These are phyloP conservation scores for Notocelia uddmanniana DNA, from an alignment of 2,888 invertebrate genomes.

Conservation along the genomic window DNA sequence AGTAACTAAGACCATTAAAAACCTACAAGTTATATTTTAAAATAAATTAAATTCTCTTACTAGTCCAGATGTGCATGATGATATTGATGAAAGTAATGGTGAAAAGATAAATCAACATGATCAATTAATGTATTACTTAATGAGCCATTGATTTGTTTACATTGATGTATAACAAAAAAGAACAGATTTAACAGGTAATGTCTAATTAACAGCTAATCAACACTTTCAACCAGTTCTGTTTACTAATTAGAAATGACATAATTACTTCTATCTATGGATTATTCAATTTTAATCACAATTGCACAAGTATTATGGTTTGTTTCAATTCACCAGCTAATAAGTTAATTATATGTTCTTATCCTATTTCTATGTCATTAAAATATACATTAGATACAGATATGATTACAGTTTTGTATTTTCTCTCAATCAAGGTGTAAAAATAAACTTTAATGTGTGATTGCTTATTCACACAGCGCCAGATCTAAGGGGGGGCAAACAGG, in stretches of 20 bases:
- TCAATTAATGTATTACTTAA: neutral
- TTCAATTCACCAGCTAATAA: neutral
- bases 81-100: neutral
- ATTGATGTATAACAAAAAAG: neutral
- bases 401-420: no score
- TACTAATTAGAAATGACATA: slow-evolving; percentile 13
- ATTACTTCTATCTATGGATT: slow-evolving; percentile 4
- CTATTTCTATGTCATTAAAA: neutral
- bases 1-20: no score
- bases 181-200: neutral
- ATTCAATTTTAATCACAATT: slow-evolving; percentile 12
- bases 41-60: no score
- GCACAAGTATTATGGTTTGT: neutral
- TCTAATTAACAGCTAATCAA: slow-evolving; percentile 10
- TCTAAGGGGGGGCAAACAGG: no score
- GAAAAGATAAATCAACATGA: no score
- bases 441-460: no score
- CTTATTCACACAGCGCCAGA: no score
- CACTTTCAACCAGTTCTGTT: neutral
- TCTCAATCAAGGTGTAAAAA: no score
- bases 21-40: no score
- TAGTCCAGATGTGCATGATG: neutral
- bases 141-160: neutral
- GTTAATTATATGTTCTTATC: neutral
- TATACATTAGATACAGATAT: neutral